A percentile compares a stretch with the other conserved stretches of the same genome.
Evolutionary conservation across 2,113 vertebrate genomes (phyloP).

Genomic region (Malurus elegans): DNA sequence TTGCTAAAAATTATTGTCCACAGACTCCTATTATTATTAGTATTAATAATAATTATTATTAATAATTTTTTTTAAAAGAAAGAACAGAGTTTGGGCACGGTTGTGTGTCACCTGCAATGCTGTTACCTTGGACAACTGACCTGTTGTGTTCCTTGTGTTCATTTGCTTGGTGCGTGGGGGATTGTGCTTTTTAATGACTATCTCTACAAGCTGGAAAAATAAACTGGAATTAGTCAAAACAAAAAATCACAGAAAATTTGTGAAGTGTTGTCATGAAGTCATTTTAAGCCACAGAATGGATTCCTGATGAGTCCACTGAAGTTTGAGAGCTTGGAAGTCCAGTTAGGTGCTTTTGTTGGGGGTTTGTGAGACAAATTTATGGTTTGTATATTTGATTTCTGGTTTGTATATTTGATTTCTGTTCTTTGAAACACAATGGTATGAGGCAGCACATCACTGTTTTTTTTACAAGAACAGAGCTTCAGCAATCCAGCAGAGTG

Average conservation of each 20-base stretch:
- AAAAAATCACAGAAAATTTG: not conserved
- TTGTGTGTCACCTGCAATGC: not conserved
- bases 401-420: not conserved
- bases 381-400: not conserved
- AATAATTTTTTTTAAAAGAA: not conserved
- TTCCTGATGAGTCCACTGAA: not conserved
- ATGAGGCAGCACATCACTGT: not conserved
- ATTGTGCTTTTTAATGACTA: not conserved
- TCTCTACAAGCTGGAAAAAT: not conserved
- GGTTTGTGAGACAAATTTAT: not conserved
- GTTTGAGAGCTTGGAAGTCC: fast-evolving
- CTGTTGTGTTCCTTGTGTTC: not conserved
- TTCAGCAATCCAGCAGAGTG: not conserved
- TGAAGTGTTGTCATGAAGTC: not conserved
- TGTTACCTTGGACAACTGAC: not conserved
- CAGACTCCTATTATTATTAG: not conserved
- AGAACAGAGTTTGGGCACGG: not conserved
- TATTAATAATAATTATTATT: too few species aligned
- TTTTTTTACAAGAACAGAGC: not conserved
- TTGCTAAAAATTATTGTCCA: not conserved
- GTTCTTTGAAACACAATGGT: not conserved
- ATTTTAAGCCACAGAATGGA: not conserved
- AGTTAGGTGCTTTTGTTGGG: not conserved
- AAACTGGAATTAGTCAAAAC: not conserved
- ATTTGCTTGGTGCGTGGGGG: not conserved